phyloP scores from a whole-genome alignment of 2,113 vertebrate genomes.

The Planiliza haematocheilus region DNA sequence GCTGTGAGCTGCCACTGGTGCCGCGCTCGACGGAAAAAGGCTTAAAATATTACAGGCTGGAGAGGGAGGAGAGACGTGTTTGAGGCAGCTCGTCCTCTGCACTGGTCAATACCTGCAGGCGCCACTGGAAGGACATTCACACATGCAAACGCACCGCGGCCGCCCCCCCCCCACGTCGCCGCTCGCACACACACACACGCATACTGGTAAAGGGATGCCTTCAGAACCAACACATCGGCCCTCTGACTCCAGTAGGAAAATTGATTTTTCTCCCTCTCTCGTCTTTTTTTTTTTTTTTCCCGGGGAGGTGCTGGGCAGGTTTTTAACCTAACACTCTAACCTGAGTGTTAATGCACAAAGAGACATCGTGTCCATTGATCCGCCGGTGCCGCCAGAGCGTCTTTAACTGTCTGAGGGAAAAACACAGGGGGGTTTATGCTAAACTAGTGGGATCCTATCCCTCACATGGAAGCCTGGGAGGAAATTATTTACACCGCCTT shows the following conservation, averaged over 20 bases:
- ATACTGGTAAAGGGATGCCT: conserved; percentile 85
- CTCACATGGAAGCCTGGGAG: conserved; percentile 2
- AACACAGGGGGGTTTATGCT: conserved; percentile 41
- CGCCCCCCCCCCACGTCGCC: conserved; percentile 27
- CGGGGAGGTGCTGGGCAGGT: conserved; percentile 88
- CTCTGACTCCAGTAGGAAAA: conserved; percentile 86
- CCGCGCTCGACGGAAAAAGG: conserved; percentile 57
- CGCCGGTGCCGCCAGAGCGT: conserved; percentile 87
- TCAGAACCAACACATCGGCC: conserved; percentile 82
- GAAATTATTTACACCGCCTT: conserved; percentile 25
- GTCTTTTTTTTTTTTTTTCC: conserved; percentile 23
- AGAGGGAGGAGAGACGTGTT: conserved; percentile 60
- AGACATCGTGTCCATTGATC: conserved; percentile 98
- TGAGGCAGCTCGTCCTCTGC: conserved; percentile 62
- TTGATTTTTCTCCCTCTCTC: conserved; percentile 86
- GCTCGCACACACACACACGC: conserved; percentile 17
- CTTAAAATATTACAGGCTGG: conserved; percentile 72
- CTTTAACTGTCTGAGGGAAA: conserved; percentile 76
- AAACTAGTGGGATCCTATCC: conserved; percentile 40
- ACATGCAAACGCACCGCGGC: conserved; percentile 67
- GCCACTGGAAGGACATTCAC: conserved; percentile 69
- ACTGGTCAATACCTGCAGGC: conserved; percentile 78
- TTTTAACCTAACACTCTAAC: conserved; percentile 97
- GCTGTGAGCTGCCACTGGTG: conserved; percentile 70
- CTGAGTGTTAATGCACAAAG: conserved; percentile 93